phyloP scores from a whole-genome alignment of 1,140 invertebrate species.

The Dendrolimus punctatus region DNA sequence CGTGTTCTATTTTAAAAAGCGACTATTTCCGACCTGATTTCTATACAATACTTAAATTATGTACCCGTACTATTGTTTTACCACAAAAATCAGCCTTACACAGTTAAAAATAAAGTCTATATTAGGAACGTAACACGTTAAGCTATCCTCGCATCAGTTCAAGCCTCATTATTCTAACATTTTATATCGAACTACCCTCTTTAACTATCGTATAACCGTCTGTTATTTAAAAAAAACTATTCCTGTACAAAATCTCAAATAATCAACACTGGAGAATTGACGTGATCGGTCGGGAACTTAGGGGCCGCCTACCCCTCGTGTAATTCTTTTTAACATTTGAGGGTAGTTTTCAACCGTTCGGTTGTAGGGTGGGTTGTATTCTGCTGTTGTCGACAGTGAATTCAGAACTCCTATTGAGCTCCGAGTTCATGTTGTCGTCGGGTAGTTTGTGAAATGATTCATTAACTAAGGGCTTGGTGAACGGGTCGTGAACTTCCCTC shows the following conservation, averaged over 20 bases:
- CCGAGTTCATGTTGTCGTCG: conserved; percentile 62
- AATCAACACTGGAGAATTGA: conserved; percentile 21
- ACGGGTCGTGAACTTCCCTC: not conserved
- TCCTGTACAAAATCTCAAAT: conserved; percentile 28
- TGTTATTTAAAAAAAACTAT: conserved; percentile 4
- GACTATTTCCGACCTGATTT: conserved; percentile 14
- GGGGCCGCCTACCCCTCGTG: conserved; percentile 50
- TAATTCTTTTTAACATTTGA: conserved; percentile 28
- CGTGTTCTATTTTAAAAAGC: conserved; percentile 14
- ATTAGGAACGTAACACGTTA: conserved; percentile 55
- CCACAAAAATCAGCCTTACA: conserved; percentile 47
- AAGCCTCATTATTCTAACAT: conserved; percentile 16
- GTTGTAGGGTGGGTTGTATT: conserved; percentile 53
- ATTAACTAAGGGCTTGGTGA: conserved; percentile 15
- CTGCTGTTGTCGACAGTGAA: conserved; percentile 40
- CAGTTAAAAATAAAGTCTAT: conserved; percentile 51
- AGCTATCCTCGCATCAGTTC: conserved; percentile 35
- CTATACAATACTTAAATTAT: conserved; percentile 21
- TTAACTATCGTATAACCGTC: not conserved
- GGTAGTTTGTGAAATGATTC: conserved; percentile 46
- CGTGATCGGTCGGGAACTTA: conserved; percentile 8
- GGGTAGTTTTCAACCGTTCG: conserved; percentile 46
- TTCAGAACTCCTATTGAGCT: conserved; percentile 29
- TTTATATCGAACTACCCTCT: no score
- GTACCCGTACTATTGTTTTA: conserved; percentile 52